These are phyloP conservation scores for Gobionotothen gibberifrons DNA, from an alignment of 2,797 vertebrate genomes.

Conservation along the genomic window DNA sequence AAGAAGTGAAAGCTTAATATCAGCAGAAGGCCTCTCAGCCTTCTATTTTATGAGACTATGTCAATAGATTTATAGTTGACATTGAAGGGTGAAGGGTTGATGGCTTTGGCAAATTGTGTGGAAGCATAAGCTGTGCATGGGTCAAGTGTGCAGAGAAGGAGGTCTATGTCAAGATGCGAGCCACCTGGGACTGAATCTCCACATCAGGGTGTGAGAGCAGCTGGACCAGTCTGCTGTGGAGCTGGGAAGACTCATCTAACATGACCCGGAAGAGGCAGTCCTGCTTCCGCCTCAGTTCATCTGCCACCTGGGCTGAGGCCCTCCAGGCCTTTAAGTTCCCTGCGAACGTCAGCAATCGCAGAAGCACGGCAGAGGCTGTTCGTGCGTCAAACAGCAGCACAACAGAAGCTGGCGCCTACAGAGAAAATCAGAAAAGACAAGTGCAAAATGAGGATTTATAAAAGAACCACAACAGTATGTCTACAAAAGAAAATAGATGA, in stretches of 20 bases:
- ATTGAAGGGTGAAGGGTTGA: constrained; percentile 21
- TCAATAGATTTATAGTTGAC: constrained; percentile 31
- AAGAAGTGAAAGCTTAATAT: constrained; percentile 13
- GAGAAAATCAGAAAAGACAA: constrained; percentile 7
- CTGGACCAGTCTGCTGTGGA: constrained; percentile 85
- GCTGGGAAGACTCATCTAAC: constrained; percentile 85
- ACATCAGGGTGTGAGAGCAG: constrained; percentile 87
- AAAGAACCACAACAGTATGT: neutral
- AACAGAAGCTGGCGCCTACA: constrained; percentile 89
- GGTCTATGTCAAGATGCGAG: constrained; percentile 84
- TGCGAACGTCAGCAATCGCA: constrained; percentile 87
- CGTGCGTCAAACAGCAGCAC: constrained; percentile 86
- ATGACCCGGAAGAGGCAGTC: constrained; percentile 89
- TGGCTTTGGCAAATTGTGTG: constrained; percentile 49
- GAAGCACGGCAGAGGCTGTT: constrained; percentile 86
- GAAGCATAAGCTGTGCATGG: constrained; percentile 42
- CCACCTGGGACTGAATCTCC: constrained; percentile 90
- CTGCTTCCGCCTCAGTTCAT: constrained; percentile 77
- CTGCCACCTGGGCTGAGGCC: constrained; percentile 70
- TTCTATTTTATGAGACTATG: constrained; percentile 13
- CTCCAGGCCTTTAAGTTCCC: constrained; percentile 89
- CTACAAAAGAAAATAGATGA: neutral
- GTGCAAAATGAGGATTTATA: neutral
- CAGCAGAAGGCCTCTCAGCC: constrained; percentile 21
- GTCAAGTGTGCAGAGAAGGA: constrained; percentile 8